These are phyloP conservation scores for Ranitomeya imitator DNA, from an alignment of 2,113 vertebrate genomes.

Conservation along the genomic window DNA sequence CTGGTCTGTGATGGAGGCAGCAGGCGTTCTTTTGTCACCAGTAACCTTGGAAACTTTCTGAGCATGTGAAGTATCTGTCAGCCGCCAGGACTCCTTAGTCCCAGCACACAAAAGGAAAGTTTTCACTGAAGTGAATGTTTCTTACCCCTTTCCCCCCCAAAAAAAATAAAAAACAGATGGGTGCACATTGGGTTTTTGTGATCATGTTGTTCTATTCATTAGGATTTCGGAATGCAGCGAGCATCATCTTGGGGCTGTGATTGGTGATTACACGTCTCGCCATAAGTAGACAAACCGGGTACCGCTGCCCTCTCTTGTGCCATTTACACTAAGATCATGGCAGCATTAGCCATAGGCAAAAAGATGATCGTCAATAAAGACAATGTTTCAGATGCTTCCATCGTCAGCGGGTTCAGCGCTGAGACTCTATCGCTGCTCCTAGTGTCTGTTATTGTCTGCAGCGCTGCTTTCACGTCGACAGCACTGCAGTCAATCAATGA, in stretches of 20 bases:
- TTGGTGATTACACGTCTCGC: too few relatives aligned
- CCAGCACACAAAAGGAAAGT: constrained; percentile 34
- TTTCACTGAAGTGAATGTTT: neutral
- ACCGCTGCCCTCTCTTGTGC: too few relatives aligned
- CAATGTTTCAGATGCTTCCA: too few relatives aligned
- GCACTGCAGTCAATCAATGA: too few relatives aligned
- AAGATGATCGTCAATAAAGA: too few relatives aligned
- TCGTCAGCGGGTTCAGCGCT: too few relatives aligned
- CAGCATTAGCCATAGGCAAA: too few relatives aligned
- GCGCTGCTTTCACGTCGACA: too few relatives aligned
- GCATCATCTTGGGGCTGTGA: neutral
- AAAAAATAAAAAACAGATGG: neutral
- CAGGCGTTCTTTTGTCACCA: constrained; percentile 48
- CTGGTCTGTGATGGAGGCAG: constrained; percentile 24
- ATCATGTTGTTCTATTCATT: neutral
- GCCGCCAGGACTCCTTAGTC: constrained; percentile 13
- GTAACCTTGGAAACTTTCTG: constrained; percentile 45
- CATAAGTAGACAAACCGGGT: too few relatives aligned
- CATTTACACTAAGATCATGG: too few relatives aligned
- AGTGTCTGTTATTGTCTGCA: too few relatives aligned
- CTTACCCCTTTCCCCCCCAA: neutral
- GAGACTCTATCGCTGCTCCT: too few relatives aligned
- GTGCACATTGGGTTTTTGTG: neutral
- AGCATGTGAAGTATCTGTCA: constrained; percentile 49
- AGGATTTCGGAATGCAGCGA: neutral